phyloP scores from a whole-genome alignment of 30 jellyfish, hydroid and myxozoan genomes.

The Calvadosia cruxmelitensis region DNA sequence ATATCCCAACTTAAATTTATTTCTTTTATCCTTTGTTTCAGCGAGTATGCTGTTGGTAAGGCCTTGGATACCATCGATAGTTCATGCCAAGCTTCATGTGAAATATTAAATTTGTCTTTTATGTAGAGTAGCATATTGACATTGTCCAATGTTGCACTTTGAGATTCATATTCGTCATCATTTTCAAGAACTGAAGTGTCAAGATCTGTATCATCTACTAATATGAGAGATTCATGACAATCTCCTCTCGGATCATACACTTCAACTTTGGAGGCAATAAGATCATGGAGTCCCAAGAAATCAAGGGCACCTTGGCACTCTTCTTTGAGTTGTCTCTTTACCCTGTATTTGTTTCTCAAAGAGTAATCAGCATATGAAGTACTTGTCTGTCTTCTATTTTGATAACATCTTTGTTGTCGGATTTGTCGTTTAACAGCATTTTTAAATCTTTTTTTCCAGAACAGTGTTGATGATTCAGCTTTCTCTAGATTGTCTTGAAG shows the following conservation, averaged over 20 bases:
- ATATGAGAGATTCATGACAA: neutral
- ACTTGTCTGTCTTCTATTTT: no score
- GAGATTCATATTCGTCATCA: neutral
- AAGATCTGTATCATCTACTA: neutral
- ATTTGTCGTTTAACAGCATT: no score
- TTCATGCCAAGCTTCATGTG: conserved; percentile 10
- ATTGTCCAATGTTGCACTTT: neutral
- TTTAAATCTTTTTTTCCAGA: no score
- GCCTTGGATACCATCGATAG: no score
- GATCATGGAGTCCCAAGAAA: conserved; percentile 2
- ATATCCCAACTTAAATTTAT: no score
- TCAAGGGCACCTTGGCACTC: conserved; percentile 12
- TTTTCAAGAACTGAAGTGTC: neutral
- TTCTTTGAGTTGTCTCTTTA: neutral
- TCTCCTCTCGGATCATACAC: neutral
- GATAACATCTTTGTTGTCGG: no score
- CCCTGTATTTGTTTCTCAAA: no score
- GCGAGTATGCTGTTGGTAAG: no score
- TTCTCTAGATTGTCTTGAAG: no score
- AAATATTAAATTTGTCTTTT: conserved; percentile 10
- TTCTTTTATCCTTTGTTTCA: no score
- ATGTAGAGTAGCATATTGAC: conserved; percentile 2
- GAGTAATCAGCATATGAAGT: no score
- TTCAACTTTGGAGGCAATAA: conserved; percentile 1
- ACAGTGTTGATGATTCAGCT: no score